These are phyloP conservation scores for Parochlus steinenii DNA, from an alignment of 2,888 invertebrate species.

Conservation along the genomic window DNA sequence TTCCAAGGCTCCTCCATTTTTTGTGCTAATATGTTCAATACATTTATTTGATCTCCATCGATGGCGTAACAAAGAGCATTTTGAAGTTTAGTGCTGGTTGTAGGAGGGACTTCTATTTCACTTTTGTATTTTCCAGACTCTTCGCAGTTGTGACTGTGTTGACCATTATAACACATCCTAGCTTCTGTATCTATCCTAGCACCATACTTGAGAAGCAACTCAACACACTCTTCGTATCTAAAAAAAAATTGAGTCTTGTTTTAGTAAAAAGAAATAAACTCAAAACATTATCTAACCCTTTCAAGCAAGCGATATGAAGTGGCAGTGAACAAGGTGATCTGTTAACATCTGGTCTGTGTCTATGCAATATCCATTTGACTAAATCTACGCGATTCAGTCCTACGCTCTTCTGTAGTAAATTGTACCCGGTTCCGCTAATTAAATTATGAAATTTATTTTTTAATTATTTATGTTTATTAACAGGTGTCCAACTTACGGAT, in stretches of 20 bases:
- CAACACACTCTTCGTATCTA: slow-evolving; percentile 49
- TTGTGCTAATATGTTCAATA: slow-evolving; percentile 45
- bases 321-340: slow-evolving; percentile 58
- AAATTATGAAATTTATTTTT: slow-evolving; percentile 2
- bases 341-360: slow-evolving; percentile 47
- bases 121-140: slow-evolving; percentile 44
- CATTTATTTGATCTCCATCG: slow-evolving; percentile 54
- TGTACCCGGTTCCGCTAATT: slow-evolving; percentile 44
- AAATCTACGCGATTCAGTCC: slow-evolving; percentile 52
- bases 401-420: slow-evolving; percentile 55
- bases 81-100: slow-evolving; percentile 39
- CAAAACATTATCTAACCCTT: slow-evolving; percentile 36
- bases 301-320: slow-evolving; percentile 53
- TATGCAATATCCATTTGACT: slow-evolving; percentile 46
- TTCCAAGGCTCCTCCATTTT: slow-evolving; percentile 55
- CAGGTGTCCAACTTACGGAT: neutral
- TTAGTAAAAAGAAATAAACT: slow-evolving; percentile 1
- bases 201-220: slow-evolving; percentile 48
- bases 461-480: slow-evolving; percentile 7
- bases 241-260: slow-evolving; percentile 15
- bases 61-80: slow-evolving; percentile 55
- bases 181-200: slow-evolving; percentile 53
- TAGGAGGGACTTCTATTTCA: slow-evolving; percentile 30
- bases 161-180: slow-evolving; percentile 58
- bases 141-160: slow-evolving; percentile 52